phyloP scores from a whole-genome alignment of 1,140 invertebrate genomes.

The Drosophila nasuta region DNA sequence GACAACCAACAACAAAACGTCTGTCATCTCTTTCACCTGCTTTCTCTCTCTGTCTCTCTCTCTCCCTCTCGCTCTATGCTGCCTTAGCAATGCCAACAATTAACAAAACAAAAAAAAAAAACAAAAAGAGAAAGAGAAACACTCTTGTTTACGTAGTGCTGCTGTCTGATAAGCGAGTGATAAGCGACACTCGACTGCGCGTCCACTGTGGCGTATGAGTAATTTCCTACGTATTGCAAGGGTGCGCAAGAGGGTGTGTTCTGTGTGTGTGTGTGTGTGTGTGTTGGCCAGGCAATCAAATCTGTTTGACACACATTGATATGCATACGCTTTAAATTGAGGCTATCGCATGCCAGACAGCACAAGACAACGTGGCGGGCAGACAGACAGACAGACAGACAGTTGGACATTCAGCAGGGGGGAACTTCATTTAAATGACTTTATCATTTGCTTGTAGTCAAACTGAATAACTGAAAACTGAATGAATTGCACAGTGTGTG shows the following conservation, averaged over 20 bases:
- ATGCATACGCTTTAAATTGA: conserved; percentile 23
- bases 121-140: conserved; percentile 23
- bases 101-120: conserved; percentile 18
- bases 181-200: conserved; percentile 55
- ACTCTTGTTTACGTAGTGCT: conserved; percentile 55
- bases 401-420: not conserved
- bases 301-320: conserved; percentile 53
- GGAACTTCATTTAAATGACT: conserved; percentile 12
- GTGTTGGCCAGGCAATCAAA: conserved; percentile 39
- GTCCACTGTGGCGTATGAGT: conserved; percentile 59
- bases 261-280: not conserved
- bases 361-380: not conserved
- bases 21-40: conserved; percentile 34
- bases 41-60: not conserved
- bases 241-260: not conserved
- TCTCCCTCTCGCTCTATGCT: not conserved
- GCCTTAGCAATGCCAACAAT: conserved; percentile 58
- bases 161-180: conserved; percentile 48
- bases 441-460: not conserved
- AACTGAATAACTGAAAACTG: conserved; percentile 4
- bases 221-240: conserved; percentile 27
- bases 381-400: not conserved
- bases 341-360: not conserved
- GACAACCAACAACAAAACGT: conserved; percentile 24
- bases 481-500: conserved; percentile 6